phyloP scores from a whole-genome alignment of 2,888 invertebrate species.

The Erannis defoliaria region DNA sequence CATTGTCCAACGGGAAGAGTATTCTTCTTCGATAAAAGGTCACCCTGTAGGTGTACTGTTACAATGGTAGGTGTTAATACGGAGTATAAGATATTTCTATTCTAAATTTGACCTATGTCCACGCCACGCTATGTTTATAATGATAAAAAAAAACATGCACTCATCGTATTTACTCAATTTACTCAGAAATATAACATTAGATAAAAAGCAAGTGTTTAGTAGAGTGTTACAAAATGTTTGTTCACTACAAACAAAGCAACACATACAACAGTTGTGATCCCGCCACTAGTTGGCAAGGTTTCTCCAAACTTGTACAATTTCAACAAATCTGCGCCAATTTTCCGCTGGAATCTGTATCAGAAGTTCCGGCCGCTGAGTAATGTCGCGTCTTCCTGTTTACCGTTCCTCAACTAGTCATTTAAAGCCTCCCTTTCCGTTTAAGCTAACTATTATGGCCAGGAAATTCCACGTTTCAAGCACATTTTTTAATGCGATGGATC shows the following conservation, averaged over 20 bases:
- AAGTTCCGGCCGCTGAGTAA: slow-evolving; percentile 6
- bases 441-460: too few relatives aligned
- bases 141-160: too few relatives aligned
- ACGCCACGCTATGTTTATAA: not conserved
- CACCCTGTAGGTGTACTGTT: too few relatives aligned
- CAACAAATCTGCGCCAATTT: slow-evolving; percentile 2
- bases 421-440: too few relatives aligned
- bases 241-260: not conserved
- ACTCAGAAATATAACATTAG: not conserved
- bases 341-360: not conserved
- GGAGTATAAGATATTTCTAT: too few relatives aligned
- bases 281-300: not conserved
- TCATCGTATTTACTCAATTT: not conserved
- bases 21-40: too few relatives aligned
- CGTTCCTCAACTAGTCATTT: not conserved
- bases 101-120: too few relatives aligned
- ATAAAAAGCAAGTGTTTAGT: not conserved
- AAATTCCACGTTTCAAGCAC: too few relatives aligned
- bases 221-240: not conserved
- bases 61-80: too few relatives aligned
- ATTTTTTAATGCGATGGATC: too few relatives aligned
- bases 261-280: not conserved
- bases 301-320: slow-evolving; percentile 5
- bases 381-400: slow-evolving; percentile 17
- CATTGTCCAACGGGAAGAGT: too few relatives aligned